Conservation (phyloP, 2,797 vertebrate species). For the Austrolebias charrua region DNA sequence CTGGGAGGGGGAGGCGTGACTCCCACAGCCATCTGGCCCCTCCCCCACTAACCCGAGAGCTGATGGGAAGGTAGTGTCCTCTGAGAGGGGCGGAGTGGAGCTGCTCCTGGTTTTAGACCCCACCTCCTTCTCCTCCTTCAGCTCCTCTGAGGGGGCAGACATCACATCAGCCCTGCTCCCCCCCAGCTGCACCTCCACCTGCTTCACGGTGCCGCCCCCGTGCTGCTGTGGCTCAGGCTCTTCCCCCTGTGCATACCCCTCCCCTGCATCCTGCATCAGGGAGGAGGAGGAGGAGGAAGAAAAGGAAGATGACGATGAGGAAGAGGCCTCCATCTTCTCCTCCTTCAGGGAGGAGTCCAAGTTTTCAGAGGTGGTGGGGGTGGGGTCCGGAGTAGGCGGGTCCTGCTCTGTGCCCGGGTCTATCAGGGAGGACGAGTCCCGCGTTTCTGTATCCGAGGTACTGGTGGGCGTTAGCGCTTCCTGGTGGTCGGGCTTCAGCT, state of each 20-base stretch:
- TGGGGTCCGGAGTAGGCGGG: conserved; percentile 87
- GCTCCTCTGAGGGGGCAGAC: conserved; percentile 78
- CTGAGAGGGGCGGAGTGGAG: conserved; percentile 59
- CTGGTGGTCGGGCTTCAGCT: conserved; percentile 81
- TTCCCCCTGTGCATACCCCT: conserved; percentile 62
- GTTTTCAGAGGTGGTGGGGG: conserved; percentile 64
- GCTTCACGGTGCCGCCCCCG: conserved; percentile 54
- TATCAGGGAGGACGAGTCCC: conserved; percentile 96
- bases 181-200: conserved; percentile 67
- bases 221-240: conserved; percentile 61
- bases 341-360: conserved; percentile 77
- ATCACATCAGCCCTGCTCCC: conserved; percentile 69
- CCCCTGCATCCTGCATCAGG: conserved; percentile 63
- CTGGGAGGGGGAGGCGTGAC: conserved; percentile 81
- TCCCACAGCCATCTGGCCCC: conserved; percentile 79
- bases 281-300: conserved; percentile 76
- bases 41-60: conserved; percentile 77
- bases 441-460: conserved; percentile 94
- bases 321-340: conserved; percentile 90
- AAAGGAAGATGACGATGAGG: conserved; percentile 70
- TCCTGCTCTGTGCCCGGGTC: conserved; percentile 97
- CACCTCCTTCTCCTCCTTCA: conserved; percentile 80
- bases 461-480: conserved; percentile 91
- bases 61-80: conserved; percentile 79
- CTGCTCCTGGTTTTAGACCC: conserved; percentile 72